Percentiles rank a stretch among this genome's conserved stretches.
Evolutionary conservation across 2,888 invertebrate genomes (phyloP).

Genomic region (Sialis lutaria): DNA sequence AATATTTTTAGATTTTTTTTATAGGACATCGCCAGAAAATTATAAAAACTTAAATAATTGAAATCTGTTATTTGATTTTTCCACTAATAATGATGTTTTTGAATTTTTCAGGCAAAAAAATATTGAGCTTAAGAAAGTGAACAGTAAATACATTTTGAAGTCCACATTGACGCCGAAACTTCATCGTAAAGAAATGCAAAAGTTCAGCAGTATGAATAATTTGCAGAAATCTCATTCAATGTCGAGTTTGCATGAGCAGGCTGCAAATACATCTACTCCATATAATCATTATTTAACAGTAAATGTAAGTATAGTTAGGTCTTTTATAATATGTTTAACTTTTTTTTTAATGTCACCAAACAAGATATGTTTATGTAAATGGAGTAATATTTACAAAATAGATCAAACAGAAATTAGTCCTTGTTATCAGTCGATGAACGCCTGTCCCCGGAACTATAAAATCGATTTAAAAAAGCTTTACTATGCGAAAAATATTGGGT

Average conservation of each 20-base stretch:
- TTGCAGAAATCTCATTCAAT: slow-evolving; percentile 56
- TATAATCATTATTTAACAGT: slow-evolving; percentile 57
- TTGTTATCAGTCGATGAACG: too few species aligned
- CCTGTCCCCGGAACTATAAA: too few species aligned
- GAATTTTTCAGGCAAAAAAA: slow-evolving; percentile 30
- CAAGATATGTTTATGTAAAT: too few species aligned
- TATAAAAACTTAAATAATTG: neutral
- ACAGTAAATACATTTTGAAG: slow-evolving; percentile 69
- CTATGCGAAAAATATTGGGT: too few species aligned
- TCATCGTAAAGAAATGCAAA: slow-evolving; percentile 51
- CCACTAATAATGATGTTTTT: neutral
- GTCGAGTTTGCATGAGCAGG: slow-evolving; percentile 44
- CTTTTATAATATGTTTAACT: neutral
- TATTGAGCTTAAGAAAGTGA: slow-evolving; percentile 53
- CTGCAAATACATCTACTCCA: slow-evolving; percentile 30
- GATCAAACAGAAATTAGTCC: too few species aligned
- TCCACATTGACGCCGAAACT: slow-evolving; percentile 66
- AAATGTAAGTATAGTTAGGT: slow-evolving; percentile 12
- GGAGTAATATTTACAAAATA: too few species aligned
- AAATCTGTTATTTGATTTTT: neutral
- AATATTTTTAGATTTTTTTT: slow-evolving; percentile 16
- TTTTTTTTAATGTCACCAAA: neutral
- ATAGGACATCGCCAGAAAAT: neutral
- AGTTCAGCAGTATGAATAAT: slow-evolving; percentile 37
- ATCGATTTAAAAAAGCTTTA: too few species aligned